These are phyloP conservation scores for Sebastes oblongus DNA, from an alignment of 2,797 vertebrate species.

Conservation along the genomic window DNA sequence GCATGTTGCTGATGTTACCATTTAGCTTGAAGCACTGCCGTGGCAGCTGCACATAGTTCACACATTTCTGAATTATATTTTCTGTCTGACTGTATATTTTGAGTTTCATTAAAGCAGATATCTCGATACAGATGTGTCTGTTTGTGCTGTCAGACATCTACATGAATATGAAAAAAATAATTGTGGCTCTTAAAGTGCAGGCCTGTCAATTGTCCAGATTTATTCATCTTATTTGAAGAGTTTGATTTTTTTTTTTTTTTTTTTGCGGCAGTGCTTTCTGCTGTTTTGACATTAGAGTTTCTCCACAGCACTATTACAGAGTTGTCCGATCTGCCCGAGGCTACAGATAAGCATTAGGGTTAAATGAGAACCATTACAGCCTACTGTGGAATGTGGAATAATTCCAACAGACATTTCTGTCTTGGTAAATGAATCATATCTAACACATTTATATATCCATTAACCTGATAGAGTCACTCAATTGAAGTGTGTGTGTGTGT, in stretches of 20 bases:
- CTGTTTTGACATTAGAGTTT: conserved; percentile 4
- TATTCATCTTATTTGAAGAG: not conserved
- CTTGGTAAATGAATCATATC: conserved; percentile 54
- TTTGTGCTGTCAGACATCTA: not conserved
- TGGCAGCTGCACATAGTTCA: too few relatives aligned
- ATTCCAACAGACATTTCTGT: conserved; percentile 59
- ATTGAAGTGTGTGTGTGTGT: conserved; percentile 19
- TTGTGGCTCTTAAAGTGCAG: not conserved
- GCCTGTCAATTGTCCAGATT: not conserved
- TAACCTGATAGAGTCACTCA: conserved; percentile 56
- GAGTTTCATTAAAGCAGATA: not conserved
- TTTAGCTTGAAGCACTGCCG: not conserved
- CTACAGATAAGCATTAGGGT: conserved; percentile 22
- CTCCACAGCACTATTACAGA: not conserved
- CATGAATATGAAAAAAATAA: not conserved
- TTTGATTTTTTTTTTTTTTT: not conserved
- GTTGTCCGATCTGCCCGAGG: conserved; percentile 6
- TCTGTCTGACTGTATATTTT: too few relatives aligned
- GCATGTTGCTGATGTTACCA: too few relatives aligned
- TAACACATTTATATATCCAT: conserved; percentile 50
- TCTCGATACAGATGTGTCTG: not conserved
- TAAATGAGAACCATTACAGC: conserved; percentile 38
- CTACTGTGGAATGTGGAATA: conserved; percentile 14
- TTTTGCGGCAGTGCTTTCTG: not conserved
- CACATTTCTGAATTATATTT: too few relatives aligned